Base-by-base conservation (phyloP, 30 jellyfish, hydroid and myxozoan genomes). In the Pelagia noctiluca region DNA sequence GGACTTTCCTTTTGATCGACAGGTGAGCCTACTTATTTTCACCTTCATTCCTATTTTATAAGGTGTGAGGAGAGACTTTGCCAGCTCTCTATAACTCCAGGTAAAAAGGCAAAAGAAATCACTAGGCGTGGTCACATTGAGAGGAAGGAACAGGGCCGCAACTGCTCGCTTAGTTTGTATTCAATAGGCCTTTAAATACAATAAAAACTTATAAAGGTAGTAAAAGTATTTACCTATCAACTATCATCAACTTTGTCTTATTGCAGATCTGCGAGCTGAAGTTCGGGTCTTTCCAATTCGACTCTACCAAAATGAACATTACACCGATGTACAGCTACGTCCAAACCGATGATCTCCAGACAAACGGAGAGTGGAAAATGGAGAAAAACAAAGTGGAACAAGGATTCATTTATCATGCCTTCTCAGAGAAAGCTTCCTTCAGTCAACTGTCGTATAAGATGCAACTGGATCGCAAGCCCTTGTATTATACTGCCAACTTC, bases 1-100 rank as follows among this genome's bases (percentile, higher is more conserved):
- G 65, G 93, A 88, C 53, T 88, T 88, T 71, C 97, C 97, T 18
- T 88, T 88, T 69, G 97, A 88, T 80, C 85, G 82, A 26, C 97
- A 87, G 88, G 96, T 87, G 46, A 52, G n/a, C n/a, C n/a, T n/a
- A n/a, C n/a, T n/a, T n/a, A n/a, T n/a, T n/a, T n/a, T n/a, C n/a
- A n/a, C n/a, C n/a, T n/a, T n/a, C n/a, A n/a, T n/a, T n/a, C n/a
- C n/a, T n/a, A n/a, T n/a, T n/a, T n/a, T n/a, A n/a, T n/a, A n/a
- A n/a, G n/a, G n/a, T n/a, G n/a, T n/a, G n/a, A n/a, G n/a, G n/a
- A n/a, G n/a, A n/a, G n/a, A n/a, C n/a, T n/a, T n/a, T n/a, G n/a
- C n/a, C n/a, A n/a, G n/a, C n/a, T n/a, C n/a, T n/a, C n/a, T n/a
- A n/a, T n/a, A n/a, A n/a, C n/a, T n/a, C n/a, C n/a, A n/a, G n/a